A percentile compares a stretch with the other conserved stretches of the same genome.
These are phyloP conservation scores for Asarcornis scutulata DNA, from an alignment of 2,113 vertebrate genomes.

Conservation along the genomic window DNA sequence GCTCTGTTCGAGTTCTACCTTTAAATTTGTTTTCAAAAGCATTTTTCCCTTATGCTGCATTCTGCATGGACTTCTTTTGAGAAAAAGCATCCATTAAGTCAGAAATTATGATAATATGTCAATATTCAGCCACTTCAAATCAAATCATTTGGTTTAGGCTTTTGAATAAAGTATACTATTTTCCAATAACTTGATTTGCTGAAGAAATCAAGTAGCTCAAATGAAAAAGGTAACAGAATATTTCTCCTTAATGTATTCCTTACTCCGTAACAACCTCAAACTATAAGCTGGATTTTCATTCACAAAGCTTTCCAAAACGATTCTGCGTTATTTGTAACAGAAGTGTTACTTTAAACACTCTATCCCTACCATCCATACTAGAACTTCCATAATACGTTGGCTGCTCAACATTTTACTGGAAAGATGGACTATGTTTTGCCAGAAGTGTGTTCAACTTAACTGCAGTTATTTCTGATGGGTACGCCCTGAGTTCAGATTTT, in stretches of 20 bases:
- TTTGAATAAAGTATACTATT: neutral
- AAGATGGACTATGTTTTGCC: neutral
- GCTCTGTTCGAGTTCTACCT: neutral
- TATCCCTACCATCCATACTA: neutral
- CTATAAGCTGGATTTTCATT: neutral
- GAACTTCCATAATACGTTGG: neutral
- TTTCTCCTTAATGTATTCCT: neutral
- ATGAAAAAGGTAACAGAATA: neutral
- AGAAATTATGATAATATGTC: neutral
- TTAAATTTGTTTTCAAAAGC: neutral
- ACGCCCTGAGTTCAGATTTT: neutral
- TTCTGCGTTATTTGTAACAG: neutral
- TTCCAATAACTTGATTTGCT: constrained; percentile 5
- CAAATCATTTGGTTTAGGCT: neutral
- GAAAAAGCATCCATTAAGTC: neutral
- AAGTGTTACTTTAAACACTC: neutral
- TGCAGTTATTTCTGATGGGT: neutral
- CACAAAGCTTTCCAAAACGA: neutral
- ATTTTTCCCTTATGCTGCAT: neutral
- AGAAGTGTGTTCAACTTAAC: neutral
- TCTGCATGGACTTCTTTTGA: neutral
- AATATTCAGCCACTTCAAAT: neutral
- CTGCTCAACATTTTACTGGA: neutral
- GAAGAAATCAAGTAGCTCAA: constrained; percentile 6
- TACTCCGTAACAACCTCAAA: neutral